A percentile compares a stretch with the other conserved stretches of the same genome.
Conservation (phyloP, 2,113 vertebrate species). For the Peucedramus taeniatus region DNA sequence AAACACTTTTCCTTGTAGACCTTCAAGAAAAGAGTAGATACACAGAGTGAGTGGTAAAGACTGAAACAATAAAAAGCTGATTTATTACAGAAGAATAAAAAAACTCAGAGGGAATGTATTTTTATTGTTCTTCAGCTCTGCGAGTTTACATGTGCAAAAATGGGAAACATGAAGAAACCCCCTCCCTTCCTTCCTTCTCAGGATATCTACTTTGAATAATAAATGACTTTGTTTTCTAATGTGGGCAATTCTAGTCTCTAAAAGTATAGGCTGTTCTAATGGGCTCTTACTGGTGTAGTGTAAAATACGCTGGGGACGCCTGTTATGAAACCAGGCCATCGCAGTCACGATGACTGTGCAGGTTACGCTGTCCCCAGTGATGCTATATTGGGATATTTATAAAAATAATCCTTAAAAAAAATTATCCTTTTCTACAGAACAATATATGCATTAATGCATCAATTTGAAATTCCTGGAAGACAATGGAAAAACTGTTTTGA, state of each 20-base stretch:
- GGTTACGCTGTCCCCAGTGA: neutral
- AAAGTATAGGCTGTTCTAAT: neutral
- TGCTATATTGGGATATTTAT: neutral
- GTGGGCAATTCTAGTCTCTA: neutral
- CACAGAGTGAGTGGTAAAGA: neutral
- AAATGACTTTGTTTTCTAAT: neutral
- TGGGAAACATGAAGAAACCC: neutral
- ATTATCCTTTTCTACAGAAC: neutral
- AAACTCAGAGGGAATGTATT: neutral
- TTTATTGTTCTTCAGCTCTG: neutral
- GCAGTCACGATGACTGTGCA: neutral
- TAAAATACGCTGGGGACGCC: neutral
- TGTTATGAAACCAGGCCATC: neutral
- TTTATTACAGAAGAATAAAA: neutral
- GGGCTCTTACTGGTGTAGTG: neutral
- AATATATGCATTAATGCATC: neutral
- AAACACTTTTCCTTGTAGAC: neutral
- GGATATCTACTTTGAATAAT: neutral
- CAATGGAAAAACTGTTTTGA: neutral
- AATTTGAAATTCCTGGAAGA: neutral
- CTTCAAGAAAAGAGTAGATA: neutral
- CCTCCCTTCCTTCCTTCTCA: neutral
- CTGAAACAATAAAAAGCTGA: neutral
- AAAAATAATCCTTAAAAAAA: neutral
- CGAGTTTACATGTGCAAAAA: neutral